Evolutionary conservation across 2,888 invertebrate genomes (phyloP), one percentile per base, ranked within the genome.

Genomic region (Criorhina ranunculi): DNA sequence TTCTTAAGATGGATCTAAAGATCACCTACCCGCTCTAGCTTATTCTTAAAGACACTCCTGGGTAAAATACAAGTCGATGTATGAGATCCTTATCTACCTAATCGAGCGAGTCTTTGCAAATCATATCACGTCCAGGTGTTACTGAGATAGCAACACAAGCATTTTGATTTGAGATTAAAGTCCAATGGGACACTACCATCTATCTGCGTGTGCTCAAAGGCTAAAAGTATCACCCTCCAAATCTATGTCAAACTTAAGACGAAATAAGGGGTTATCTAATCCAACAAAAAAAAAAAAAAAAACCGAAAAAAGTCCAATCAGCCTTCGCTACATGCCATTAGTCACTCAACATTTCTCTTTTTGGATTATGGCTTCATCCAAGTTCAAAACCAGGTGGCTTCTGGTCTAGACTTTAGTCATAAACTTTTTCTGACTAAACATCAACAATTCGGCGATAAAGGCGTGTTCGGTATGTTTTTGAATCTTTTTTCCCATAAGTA

Each of bases 311-410:
- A n/a, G n/a, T n/a, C n/a, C 5, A 12, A 31, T 1, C 9, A 8
- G 17, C 42, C 17, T 15, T 29, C 37, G 49, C 49, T 3, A 42
- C n/a, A 53, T n/a, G 31, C 19, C 19, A 67, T 67, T 67, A 67
- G 67, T 67, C 67, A 67, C 35, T 44, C 62, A 5, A 31, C 2
- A 2, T 31, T 40, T 37, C n/a, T n/a, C n/a, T 29, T 8, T 24
- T 4, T 4, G 3, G 9, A 2, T 46, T 29, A 33, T 17, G 24
- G 12, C 33, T 67, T 42, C 55, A 55, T 9, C 15, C 60, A 60
- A 67, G 67, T 55, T 67, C 67, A 67, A 55, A 55, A 40, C 40
- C 55, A 67, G 53, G 67, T 55, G 67, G 55, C 67, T 67, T 11
- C 17, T 42, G n/a, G 67, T 67, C 55, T 67, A 67, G 55, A 67